Percentiles rank a stretch among this genome's conserved stretches.
These are phyloP conservation scores for Amyelois transitella DNA, from an alignment of 1,140 invertebrate genomes.

Conservation along the genomic window DNA sequence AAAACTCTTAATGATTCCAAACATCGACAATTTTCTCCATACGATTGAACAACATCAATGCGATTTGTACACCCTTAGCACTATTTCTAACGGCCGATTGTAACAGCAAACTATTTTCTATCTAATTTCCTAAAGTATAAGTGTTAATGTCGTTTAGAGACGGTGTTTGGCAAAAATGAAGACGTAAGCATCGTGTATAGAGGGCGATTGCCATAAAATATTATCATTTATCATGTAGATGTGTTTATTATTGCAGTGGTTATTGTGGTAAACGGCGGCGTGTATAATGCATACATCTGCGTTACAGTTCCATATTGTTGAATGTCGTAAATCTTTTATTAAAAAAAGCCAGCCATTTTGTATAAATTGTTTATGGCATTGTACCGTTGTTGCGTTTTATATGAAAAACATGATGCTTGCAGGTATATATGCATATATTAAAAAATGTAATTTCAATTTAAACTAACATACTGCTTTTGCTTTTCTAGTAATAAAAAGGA, in stretches of 20 bases:
- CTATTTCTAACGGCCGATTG: constrained; percentile 25
- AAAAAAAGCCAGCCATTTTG: constrained; percentile 7
- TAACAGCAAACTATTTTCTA: constrained; percentile 1
- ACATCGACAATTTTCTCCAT: constrained; percentile 69
- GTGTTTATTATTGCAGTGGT: constrained; percentile 61
- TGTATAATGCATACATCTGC: constrained; percentile 62
- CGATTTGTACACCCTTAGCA: constrained; percentile 43
- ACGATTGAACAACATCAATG: constrained; percentile 64
- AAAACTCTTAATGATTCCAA: constrained; percentile 46
- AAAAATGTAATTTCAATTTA: too few relatives aligned
- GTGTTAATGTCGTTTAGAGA: not conserved
- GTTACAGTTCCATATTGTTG: constrained; percentile 36
- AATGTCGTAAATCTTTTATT: constrained; percentile 19
- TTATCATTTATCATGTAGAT: constrained; percentile 62
- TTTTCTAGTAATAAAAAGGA: too few relatives aligned
- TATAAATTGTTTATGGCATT: not conserved
- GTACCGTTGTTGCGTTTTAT: too few relatives aligned
- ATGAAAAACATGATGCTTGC: too few relatives aligned
- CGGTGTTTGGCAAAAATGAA: constrained; percentile 45
- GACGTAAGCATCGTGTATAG: constrained; percentile 48
- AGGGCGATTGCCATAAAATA: constrained; percentile 64
- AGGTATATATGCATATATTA: too few relatives aligned
- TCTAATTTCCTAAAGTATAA: not conserved
- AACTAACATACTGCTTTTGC: too few relatives aligned
- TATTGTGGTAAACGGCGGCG: constrained; percentile 63